Percentiles rank a stretch among this genome's conserved stretches.
These are phyloP conservation scores for Antitype chi DNA, from an alignment of 2,888 invertebrate genomes.

Conservation along the genomic window DNA sequence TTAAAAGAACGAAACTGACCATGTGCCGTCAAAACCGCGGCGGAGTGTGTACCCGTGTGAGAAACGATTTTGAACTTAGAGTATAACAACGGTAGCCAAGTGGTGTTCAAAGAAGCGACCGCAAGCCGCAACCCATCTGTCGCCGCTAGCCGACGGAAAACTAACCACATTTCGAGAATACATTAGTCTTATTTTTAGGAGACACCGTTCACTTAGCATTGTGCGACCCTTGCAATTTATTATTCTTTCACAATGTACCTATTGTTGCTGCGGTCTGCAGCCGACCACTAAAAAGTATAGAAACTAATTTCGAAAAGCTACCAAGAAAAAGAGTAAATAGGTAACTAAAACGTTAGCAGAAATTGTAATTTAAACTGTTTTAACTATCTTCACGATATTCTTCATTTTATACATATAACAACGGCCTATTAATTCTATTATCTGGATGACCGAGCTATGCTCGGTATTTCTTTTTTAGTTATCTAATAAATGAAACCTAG, in stretches of 20 bases:
- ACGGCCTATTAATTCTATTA: too few species aligned
- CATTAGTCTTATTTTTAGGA: conserved; percentile 68
- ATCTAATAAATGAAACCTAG: too few species aligned
- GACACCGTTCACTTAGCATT: conserved; percentile 35
- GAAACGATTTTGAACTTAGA: conserved; percentile 63
- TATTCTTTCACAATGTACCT: conserved; percentile 40
- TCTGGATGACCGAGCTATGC: too few species aligned
- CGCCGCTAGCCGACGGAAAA: conserved; percentile 77
- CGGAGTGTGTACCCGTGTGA: conserved; percentile 27
- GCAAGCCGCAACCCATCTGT: conserved; percentile 82
- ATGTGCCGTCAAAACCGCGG: conserved; percentile 61
- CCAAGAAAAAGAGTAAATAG: conserved; percentile 4
- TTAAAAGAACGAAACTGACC: conserved; percentile 57
- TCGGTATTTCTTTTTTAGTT: too few species aligned
- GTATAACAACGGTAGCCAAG: conserved; percentile 51
- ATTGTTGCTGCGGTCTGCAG: conserved; percentile 35
- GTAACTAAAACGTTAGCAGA: neutral
- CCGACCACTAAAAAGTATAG: conserved; percentile 14
- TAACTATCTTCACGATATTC: neutral
- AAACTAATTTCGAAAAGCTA: conserved; percentile 15
- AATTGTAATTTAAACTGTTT: conserved; percentile 19
- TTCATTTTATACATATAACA: neutral
- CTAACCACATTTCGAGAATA: conserved; percentile 80
- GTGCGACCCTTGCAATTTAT: conserved; percentile 33
- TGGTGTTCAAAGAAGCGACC: conserved; percentile 67